Evolutionary conservation across 1,140 invertebrate species (phyloP).

Genomic region (Phymorhynchus buccinoides): DNA sequence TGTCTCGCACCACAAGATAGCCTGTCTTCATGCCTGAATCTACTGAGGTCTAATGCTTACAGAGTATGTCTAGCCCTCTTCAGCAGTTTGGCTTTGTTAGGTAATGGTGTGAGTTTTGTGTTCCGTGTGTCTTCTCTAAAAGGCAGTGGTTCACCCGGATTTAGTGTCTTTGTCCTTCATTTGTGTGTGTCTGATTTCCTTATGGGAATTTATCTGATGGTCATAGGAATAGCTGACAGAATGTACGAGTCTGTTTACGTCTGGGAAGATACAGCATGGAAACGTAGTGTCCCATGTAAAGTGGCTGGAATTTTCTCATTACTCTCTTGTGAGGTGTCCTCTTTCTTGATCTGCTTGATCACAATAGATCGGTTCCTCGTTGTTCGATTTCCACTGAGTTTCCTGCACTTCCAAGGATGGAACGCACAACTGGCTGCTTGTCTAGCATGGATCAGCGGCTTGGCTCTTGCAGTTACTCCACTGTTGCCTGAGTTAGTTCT

Average conservation of each 20-base stretch:
- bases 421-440: too few relatives aligned
- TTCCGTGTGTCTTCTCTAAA: not conserved
- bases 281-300: not conserved
- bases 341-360: not conserved
- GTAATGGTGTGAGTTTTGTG: not conserved
- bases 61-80: not conserved
- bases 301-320: not conserved
- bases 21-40: not conserved
- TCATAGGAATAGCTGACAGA: not conserved
- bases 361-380: not conserved
- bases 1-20: not conserved
- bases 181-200: conserved; percentile 8
- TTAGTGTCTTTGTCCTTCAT: conserved; percentile 7
- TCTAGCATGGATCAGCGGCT: too few relatives aligned
- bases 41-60: not conserved
- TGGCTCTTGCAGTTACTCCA: too few relatives aligned
- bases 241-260: not conserved
- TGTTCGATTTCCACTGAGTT: not conserved
- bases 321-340: not conserved
- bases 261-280: not conserved
- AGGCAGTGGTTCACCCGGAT: not conserved
- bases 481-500: too few relatives aligned
- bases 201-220: not conserved
- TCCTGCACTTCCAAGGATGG: too few relatives aligned
- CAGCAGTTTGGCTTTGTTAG: not conserved